A percentile compares a stretch with the other conserved stretches of the same genome.
phyloP scores from a whole-genome alignment of 2,113 vertebrate species.

The Syngnathus scovelli region DNA sequence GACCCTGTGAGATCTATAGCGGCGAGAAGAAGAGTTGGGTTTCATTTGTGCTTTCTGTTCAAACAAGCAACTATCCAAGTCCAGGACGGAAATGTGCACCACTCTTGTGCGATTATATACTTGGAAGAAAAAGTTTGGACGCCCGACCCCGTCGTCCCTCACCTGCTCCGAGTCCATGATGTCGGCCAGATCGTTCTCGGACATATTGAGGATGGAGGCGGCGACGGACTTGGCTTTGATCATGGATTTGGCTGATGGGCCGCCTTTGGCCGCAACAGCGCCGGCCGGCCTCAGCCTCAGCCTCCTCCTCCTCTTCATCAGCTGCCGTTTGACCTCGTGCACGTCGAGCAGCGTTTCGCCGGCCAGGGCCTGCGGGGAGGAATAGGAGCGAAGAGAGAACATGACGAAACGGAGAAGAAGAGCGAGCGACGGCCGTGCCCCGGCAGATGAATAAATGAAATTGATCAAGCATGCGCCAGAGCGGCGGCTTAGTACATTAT shows the following conservation, averaged over 20 bases:
- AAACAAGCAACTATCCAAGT: neutral
- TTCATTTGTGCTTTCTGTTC: neutral
- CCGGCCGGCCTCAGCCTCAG: slow-evolving; percentile 68
- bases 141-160: slow-evolving; percentile 39
- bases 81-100: neutral
- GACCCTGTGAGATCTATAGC: slow-evolving; percentile 51
- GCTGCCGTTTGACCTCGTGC: slow-evolving; percentile 71
- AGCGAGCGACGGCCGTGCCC: slow-evolving; percentile 60
- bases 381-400: slow-evolving; percentile 40
- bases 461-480: slow-evolving; percentile 67
- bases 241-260: slow-evolving; percentile 75
- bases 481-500: slow-evolving; percentile 67
- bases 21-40: slow-evolving; percentile 17
- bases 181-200: slow-evolving; percentile 79
- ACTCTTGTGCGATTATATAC: too few species aligned
- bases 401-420: slow-evolving; percentile 66
- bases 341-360: slow-evolving; percentile 77
- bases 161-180: slow-evolving; percentile 84
- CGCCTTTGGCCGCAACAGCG: slow-evolving; percentile 46
- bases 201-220: slow-evolving; percentile 89
- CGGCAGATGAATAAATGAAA: slow-evolving; percentile 69
- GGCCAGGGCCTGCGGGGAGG: slow-evolving; percentile 70
- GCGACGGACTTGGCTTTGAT: slow-evolving; percentile 82
- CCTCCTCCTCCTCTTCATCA: slow-evolving; percentile 77
- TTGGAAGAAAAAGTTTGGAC: slow-evolving; percentile 14